These are phyloP conservation scores for Drosophila nigricruria DNA, from an alignment of 2,888 invertebrate genomes.

Conservation along the genomic window DNA sequence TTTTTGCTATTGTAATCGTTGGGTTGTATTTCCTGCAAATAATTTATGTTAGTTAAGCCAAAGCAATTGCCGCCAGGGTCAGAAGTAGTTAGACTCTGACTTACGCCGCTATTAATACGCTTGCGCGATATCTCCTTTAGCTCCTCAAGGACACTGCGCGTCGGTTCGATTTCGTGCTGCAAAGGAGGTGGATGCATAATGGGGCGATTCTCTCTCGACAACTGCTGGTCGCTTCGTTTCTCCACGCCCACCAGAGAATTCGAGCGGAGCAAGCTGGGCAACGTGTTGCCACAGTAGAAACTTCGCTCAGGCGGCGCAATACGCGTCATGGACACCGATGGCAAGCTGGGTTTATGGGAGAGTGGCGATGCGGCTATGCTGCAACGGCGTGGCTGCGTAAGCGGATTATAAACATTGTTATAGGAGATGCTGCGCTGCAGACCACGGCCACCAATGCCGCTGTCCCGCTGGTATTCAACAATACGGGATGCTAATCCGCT, in stretches of 20 bases:
- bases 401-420: constrained; percentile 84
- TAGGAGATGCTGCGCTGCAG: constrained; percentile 83
- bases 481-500: constrained; percentile 86
- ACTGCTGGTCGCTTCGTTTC: constrained; percentile 77
- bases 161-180: constrained; percentile 84
- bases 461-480: constrained; percentile 86
- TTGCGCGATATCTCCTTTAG: constrained; percentile 87
- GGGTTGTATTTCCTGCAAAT: constrained; percentile 80
- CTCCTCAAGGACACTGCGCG: constrained; percentile 87
- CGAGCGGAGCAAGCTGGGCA: constrained; percentile 82
- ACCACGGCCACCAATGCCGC: constrained; percentile 64
- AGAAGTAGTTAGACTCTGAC: constrained; percentile 29
- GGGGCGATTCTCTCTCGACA: constrained; percentile 83
- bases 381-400: constrained; percentile 74
- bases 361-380: constrained; percentile 55
- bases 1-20: constrained; percentile 72
- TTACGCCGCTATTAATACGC: constrained; percentile 86
- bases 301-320: constrained; percentile 83
- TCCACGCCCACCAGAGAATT: constrained; percentile 80
- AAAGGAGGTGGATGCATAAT: constrained; percentile 82
- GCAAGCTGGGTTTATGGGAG: constrained; percentile 78
- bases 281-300: constrained; percentile 81
- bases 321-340: constrained; percentile 78
- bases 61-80: background rate
- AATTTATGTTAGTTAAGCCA: constrained; percentile 13